These are phyloP conservation scores for Bellardia bayeri DNA, from an alignment of 2,888 invertebrate species.

Conservation along the genomic window DNA sequence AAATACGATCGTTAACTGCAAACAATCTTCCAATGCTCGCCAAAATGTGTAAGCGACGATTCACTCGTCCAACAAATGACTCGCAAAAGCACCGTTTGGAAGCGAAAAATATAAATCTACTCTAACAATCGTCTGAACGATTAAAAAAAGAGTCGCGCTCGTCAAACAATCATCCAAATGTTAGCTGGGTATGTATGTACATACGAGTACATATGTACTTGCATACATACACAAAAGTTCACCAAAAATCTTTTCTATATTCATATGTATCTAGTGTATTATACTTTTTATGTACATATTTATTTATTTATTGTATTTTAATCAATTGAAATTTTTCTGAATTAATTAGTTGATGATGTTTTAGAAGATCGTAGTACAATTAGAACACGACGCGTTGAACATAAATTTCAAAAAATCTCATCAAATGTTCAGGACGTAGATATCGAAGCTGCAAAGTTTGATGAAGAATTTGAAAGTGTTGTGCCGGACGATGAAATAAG, in stretches of 20 bases:
- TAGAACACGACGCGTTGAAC: slow-evolving; percentile 81
- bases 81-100: too few relatives aligned
- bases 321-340: slow-evolving; percentile 62
- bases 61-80: too few relatives aligned
- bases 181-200: too few relatives aligned
- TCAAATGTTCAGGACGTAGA: slow-evolving; percentile 80
- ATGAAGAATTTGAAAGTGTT: slow-evolving; percentile 81
- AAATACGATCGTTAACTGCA: too few relatives aligned
- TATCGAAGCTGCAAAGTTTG: slow-evolving; percentile 78
- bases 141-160: too few relatives aligned
- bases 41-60: too few relatives aligned
- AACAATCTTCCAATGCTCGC: too few relatives aligned
- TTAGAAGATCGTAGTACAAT: slow-evolving; percentile 75
- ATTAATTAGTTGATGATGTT: slow-evolving; percentile 60
- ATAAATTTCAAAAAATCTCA: slow-evolving; percentile 83
- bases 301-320: slow-evolving; percentile 56
- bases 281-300: background rate
- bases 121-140: too few relatives aligned
- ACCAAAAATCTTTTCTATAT: background rate
- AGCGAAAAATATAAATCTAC: too few relatives aligned
- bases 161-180: too few relatives aligned
- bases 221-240: too few relatives aligned
- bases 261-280: background rate
- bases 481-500: slow-evolving; percentile 83
- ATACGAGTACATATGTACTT: too few relatives aligned